Percentiles rank a stretch among this genome's conserved stretches.
phyloP scores from a whole-genome alignment of 1,140 invertebrate species.

The Metopolophium dirhodum region DNA sequence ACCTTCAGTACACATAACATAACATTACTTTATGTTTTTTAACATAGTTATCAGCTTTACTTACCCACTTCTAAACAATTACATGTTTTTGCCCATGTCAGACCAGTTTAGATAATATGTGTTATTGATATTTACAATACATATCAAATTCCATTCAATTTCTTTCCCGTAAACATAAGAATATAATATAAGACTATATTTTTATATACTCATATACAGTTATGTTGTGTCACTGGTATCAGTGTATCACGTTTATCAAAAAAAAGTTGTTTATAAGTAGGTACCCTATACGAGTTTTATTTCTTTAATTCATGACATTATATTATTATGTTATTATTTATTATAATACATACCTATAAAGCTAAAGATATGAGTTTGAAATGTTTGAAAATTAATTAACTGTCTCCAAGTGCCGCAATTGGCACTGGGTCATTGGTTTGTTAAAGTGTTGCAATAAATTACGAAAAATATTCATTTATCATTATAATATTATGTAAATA shows the following conservation, averaged over 20 bases:
- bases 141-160: constrained; percentile 3
- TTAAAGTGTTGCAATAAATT: not conserved
- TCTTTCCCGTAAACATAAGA: not conserved
- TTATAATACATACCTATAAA: not conserved
- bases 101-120: not conserved
- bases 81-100: not conserved
- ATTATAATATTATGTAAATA: not conserved
- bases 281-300: not conserved
- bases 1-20: not conserved
- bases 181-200: not conserved
- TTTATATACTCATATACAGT: not conserved
- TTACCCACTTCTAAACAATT: not conserved
- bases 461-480: not conserved
- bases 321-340: not conserved
- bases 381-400: not conserved
- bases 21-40: no score
- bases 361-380: not conserved
- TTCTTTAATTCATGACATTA: not conserved
- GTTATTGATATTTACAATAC: not conserved
- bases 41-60: no score
- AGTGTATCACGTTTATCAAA: not conserved
- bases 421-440: not conserved
- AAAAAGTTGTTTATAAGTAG: not conserved
- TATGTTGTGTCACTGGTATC: not conserved
- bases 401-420: not conserved